A percentile compares a stretch with the other conserved stretches of the same genome.
Evolutionary conservation across 64 coral and sea anemone species (phyloP).

Genomic region (Montipora cactus): DNA sequence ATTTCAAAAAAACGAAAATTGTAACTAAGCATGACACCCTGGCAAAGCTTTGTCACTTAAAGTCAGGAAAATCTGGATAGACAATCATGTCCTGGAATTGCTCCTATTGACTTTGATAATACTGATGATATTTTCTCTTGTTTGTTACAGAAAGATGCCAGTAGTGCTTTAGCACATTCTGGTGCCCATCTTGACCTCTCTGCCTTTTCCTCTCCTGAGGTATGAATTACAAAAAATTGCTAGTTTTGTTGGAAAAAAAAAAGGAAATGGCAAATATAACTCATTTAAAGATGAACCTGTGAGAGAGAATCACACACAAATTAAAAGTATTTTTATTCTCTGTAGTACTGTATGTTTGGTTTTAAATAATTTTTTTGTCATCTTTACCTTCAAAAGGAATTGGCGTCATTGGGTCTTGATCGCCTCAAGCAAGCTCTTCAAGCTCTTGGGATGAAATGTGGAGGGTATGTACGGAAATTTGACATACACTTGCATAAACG

Average conservation of each 20-base stretch:
- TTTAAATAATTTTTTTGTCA: background rate
- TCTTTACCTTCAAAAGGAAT: slow-evolving; percentile 57
- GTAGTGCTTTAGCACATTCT: slow-evolving; percentile 93
- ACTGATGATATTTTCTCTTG: background rate
- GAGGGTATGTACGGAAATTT: slow-evolving; percentile 60
- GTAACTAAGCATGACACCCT: no score
- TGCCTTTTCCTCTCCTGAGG: slow-evolving; percentile 97
- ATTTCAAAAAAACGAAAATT: no score
- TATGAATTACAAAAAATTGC: background rate
- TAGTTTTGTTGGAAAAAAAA: no score
- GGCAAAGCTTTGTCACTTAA: no score
- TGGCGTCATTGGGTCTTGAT: slow-evolving; percentile 92
- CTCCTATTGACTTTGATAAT: background rate
- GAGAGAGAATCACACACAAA: no score
- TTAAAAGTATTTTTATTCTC: background rate
- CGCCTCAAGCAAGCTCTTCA: slow-evolving; percentile 95
- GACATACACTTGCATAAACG: no score
- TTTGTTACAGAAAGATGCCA: slow-evolving; percentile 90
- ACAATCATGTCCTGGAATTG: background rate
- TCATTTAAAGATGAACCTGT: no score
- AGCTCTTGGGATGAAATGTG: slow-evolving; percentile 92
- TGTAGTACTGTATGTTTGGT: background rate
- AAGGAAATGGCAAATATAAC: no score
- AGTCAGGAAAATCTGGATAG: no score
- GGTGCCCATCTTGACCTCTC: slow-evolving; percentile 96